Base-by-base conservation (phyloP, 2,113 vertebrate species). In the Hyaena hyaena region DNA sequence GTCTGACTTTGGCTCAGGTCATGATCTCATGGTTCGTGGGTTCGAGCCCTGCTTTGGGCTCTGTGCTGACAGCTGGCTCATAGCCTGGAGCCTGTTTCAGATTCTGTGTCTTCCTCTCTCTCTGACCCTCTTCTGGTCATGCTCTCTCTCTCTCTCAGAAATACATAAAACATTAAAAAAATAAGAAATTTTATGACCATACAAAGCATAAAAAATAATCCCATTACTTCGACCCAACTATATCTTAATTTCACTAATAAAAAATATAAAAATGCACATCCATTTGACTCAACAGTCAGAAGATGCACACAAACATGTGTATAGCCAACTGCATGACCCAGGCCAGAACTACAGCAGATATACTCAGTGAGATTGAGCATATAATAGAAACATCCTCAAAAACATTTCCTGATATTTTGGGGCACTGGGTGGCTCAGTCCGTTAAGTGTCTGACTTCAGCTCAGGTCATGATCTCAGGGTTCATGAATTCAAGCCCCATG, bases 211-310 rank as follows among this genome's bases (percentile, higher is more conserved):
- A 77, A 81, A 88, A 68, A 58, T 53, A 86, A 87, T 31, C 45
- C 26, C 15, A 88, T 45, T 61, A 84, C 43, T 88, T 83, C 68
- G 71, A 90, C n/a, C 26, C 23, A 71, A 83, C 31, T 31, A 45
- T 68, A 53, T 17, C 26, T 88, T 88, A 80, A 90, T 81, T 96
- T 1, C 3, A 89, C 61, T 69, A 82, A 39, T 69, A 80, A 69
- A 77, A 79, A 39, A 43, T 24, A 28, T 80, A 19, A n/a, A 92
- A 77, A 87, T 16, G 5, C 19, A n/a, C 63, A 74, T 35, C 26
- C 23, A 65, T 68, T 76, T 90, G 81, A 63, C 17, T 91, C 53
- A 79, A 63, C 96, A 93, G 21, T 81, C 77, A 82, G 21, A 93
- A 50, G 24, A 87, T 33, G 24, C 21, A 61, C 50, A 61, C 28